Base-by-base conservation (phyloP, 2,888 invertebrate species). In the Calameuta pallipes region DNA sequence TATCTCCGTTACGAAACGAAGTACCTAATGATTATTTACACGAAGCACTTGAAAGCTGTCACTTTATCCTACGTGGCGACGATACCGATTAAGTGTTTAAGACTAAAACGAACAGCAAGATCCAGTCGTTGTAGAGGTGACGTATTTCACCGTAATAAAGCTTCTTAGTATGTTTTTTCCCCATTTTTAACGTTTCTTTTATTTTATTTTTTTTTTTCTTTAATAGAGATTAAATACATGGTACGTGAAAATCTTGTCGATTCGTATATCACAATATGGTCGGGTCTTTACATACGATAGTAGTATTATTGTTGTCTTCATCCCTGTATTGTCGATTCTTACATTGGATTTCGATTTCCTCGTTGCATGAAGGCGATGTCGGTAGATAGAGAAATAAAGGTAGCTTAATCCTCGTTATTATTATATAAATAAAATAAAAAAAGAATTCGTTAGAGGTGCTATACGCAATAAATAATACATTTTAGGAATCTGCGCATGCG, bases 271-370 rank as follows among this genome's bases (percentile, higher is more conserved):
- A 90, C 90, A 90, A 88, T 89, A 84, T 88, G 85, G 86, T 90
- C 86, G 88, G 87, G 81, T 84, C 80, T 85, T 83, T 88, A 87
- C 88, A 84, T 89, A 88, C 87, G 86, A 85, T 86, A 89, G 85
- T 87, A 85, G 89, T 87, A 85, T 90, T 91, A 91, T 91, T 91
- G 91, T 91, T 90, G 90, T 88, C 90, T 90, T 90, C 89, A 89
- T 91, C 91, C 91, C 91, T 91, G 91, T 91, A 91, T 91, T 91
- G 91, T 91, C 91, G 89, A 89, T 91, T 90, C 87, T 88, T 84
- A 83, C 75, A 33, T 68, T 80, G 76, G 74, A 76, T 78, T 79
- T 81, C 81, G 75, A 78, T 88, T 86, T 87, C 82, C 87, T 89
- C 89, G 88, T 88, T 87, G 88, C 89, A 84, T 89, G 86, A 91